Evolutionary conservation across 1,140 invertebrate genomes (phyloP).

Genomic region (Lethocerus indicus): DNA sequence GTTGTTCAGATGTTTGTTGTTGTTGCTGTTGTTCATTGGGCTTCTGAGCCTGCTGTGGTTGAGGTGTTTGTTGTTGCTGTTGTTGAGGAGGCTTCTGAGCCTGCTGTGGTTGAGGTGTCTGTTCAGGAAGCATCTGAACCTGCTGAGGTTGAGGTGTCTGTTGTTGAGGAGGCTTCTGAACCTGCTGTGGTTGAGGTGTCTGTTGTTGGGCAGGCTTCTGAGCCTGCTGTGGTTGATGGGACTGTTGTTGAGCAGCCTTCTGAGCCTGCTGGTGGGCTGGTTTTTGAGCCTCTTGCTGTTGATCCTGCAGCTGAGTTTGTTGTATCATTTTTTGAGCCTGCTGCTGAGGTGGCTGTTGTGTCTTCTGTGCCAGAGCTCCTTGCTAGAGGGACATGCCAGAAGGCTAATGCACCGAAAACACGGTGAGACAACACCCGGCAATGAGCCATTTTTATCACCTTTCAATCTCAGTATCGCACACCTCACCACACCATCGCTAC

Average conservation of each 20-base stretch:
- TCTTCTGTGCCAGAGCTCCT: too few relatives aligned
- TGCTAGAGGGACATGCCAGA: conserved; percentile 4
- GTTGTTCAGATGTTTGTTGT: not conserved
- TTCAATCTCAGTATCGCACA: conserved; percentile 1
- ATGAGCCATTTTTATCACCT: too few relatives aligned
- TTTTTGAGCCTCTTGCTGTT: not conserved
- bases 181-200: not conserved
- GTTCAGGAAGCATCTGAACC: not conserved
- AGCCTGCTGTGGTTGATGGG: not conserved
- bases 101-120: too few relatives aligned
- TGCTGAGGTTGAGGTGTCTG: too few relatives aligned
- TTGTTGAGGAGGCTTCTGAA: not conserved
- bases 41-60: not conserved
- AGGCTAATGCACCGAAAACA: conserved; percentile 5
- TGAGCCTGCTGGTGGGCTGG: not conserved
- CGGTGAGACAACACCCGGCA: conserved; percentile 7
- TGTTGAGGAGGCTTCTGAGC: too few relatives aligned
- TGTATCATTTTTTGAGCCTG: too few relatives aligned
- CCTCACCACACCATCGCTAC: too few relatives aligned
- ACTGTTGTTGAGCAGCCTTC: not conserved
- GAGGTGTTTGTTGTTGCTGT: too few relatives aligned
- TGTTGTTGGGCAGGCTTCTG: not conserved
- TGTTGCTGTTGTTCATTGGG: not conserved
- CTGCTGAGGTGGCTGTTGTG: not conserved
- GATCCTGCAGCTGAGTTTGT: too few relatives aligned